Evolutionary conservation across 2,113 vertebrate genomes (phyloP).

Genomic region (Calidris pugnax): DNA sequence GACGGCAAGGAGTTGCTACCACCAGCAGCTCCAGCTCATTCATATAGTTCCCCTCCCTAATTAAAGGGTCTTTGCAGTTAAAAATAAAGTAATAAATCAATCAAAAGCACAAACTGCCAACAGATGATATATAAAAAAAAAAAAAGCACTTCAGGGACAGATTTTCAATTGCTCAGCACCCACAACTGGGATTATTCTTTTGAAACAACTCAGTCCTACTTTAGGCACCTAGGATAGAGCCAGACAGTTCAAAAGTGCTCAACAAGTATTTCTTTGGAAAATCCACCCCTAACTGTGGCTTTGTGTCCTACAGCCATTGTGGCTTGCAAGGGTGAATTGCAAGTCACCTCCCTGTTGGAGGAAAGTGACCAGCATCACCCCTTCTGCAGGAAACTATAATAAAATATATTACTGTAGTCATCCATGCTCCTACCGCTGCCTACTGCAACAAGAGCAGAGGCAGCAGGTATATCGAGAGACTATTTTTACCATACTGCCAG

Average conservation of each 20-base stretch:
- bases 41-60: constrained; percentile 27
- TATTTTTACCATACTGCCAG: not conserved
- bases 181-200: constrained; percentile 7
- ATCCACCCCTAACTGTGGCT: not conserved
- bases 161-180: constrained; percentile 40
- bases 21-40: constrained; percentile 35
- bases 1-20: constrained; percentile 27
- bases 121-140: not conserved
- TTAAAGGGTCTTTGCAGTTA: constrained; percentile 46
- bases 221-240: constrained; percentile 4
- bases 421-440: not conserved
- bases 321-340: not conserved
- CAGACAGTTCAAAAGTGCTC: constrained; percentile 34
- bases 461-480: not conserved
- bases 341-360: not conserved
- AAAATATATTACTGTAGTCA: not conserved
- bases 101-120: not conserved
- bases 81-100: constrained; percentile 38
- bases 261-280: constrained; percentile 4
- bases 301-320: constrained; percentile 24
- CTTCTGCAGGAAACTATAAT: not conserved
- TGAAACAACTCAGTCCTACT: constrained; percentile 14
- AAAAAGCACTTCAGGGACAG: not conserved
- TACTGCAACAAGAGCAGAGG: not conserved
- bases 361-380: not conserved